Evolutionary conservation across 2,113 vertebrate genomes (phyloP), one percentile per base, ranked within the genome.

Genomic region (Lagopus muta): DNA sequence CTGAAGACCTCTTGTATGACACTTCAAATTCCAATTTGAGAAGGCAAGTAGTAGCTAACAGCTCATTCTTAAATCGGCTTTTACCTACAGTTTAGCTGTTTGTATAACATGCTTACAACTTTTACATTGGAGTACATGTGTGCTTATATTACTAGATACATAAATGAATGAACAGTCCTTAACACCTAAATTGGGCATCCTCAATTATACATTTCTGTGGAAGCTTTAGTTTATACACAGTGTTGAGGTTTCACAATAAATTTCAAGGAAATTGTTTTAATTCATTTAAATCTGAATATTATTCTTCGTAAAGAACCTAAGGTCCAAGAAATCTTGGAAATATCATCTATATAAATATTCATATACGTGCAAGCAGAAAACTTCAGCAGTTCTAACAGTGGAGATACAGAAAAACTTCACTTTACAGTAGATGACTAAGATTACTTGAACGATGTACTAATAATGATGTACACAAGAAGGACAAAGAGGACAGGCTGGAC

Each of bases 381-480:
- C 80, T 86, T 95, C 70, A 89, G 72, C 20, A 90, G 67, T 72
- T 84, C 89, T 97, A 69, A 94, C 91, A 90, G 70, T 58, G 43
- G 50, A 92, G 80, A 94, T 28, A 76, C 90, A 95, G 65, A 91
- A 58, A 57, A 87, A 62, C 82, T 88, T 43, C 74, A 66, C 2
- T 2, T 90, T 62, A 86, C 77, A 76, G 38, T 38, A 34, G 72
- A 76, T 62, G 87, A 94, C 10, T 58, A 92, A 94, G 91, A 91
- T 71, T 21, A 93, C 86, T 94, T 94, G 81, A 95, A 95, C 86
- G 92, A 96, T 97, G 96, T 97, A 95, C 94, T 94, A 94, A 90
- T 94, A 96, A 97, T 70, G 73, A 85, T 32, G 43, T 65, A 69
- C 58, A 87, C 36, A 73, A 83, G 22, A 93, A 90, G 66, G 92